Evolutionary conservation across 30 jellyfish, hydroid and myxozoan genomes (phyloP).

Genomic region (Cassiopea andromeda): DNA sequence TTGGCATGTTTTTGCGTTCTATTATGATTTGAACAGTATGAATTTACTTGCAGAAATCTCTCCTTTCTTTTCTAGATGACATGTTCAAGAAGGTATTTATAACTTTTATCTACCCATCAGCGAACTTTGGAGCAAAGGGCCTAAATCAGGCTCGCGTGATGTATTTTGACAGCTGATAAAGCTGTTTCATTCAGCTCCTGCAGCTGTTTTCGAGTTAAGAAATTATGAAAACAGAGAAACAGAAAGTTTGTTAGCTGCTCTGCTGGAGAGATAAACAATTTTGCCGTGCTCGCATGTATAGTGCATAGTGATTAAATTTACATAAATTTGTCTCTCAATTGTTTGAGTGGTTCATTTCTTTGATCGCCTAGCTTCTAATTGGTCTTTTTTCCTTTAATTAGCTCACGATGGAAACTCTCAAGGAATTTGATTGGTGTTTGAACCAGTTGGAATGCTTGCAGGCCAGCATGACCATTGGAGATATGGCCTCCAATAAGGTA

Average conservation of each 20-base stretch:
- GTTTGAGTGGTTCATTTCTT: no score
- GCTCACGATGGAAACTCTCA: constrained; percentile 96
- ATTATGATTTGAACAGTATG: background rate
- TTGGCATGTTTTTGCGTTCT: no score
- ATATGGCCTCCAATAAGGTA: constrained; percentile 98
- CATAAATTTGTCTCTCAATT: no score
- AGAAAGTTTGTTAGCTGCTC: no score
- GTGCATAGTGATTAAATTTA: no score
- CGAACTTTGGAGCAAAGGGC: background rate
- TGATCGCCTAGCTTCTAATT: background rate
- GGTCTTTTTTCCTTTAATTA: constrained; percentile 16
- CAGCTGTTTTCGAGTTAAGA: no score
- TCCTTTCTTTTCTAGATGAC: constrained; percentile 72
- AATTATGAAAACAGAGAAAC: no score
- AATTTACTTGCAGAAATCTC: background rate
- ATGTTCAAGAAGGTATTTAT: constrained; percentile 90
- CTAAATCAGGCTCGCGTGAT: no score
- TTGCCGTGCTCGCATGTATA: no score
- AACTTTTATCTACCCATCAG: background rate
- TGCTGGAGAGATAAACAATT: background rate
- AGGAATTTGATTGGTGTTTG: constrained; percentile 98
- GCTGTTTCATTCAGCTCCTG: no score
- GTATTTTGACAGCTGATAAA: no score
- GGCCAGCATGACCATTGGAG: constrained; percentile 98
- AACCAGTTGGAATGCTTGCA: constrained; percentile 90